Conservation (phyloP, 2,113 vertebrate genomes). For the Protobothrops flavoviridis region DNA sequence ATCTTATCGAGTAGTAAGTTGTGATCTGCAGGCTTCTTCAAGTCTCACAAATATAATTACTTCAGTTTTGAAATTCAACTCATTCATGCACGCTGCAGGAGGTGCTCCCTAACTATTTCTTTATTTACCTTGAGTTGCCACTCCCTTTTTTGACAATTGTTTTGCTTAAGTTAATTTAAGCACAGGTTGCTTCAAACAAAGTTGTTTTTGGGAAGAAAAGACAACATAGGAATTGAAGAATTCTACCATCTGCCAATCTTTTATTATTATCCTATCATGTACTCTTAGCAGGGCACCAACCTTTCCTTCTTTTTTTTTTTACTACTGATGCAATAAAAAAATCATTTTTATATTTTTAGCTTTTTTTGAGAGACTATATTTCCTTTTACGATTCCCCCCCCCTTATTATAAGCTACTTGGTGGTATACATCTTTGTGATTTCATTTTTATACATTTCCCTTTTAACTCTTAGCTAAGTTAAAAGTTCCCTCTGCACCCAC, state of each 20-base stretch:
- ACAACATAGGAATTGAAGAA: neutral
- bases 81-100: neutral
- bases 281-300: neutral
- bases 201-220: neutral
- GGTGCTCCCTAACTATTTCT: neutral
- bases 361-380: neutral
- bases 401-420: neutral
- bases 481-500: neutral
- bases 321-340: neutral
- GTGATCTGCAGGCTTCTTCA: neutral
- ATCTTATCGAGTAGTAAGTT: too few relatives aligned
- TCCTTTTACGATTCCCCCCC: neutral
- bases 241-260: neutral
- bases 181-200: neutral
- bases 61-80: neutral
- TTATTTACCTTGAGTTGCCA: neutral
- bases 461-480: neutral
- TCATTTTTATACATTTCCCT: neutral
- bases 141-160: neutral
- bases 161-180: neutral
- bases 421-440: too few relatives aligned
- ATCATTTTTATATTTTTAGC: neutral
- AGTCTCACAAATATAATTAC: neutral
- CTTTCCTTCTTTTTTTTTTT: neutral
- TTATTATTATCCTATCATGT: neutral